These are phyloP conservation scores for Hemicrepidius hirtus DNA, from an alignment of 2,888 invertebrate genomes.

Conservation along the genomic window DNA sequence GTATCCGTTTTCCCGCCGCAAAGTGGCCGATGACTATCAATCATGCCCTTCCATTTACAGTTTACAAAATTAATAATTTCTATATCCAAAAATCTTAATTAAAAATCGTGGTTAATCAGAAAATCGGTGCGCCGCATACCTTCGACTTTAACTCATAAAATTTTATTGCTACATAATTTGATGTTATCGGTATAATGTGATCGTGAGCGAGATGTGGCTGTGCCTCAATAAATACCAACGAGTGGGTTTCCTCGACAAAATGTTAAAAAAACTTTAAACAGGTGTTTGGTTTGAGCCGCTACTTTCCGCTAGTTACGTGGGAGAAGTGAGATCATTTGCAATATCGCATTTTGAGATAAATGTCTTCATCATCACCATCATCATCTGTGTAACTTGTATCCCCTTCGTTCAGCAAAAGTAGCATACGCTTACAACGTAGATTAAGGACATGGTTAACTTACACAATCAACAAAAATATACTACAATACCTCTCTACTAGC, in stretches of 20 bases:
- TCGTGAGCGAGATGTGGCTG: conserved; percentile 52
- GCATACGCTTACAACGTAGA: too few species aligned
- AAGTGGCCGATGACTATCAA: conserved; percentile 20
- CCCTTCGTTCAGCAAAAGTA: background rate
- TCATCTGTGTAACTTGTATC: background rate
- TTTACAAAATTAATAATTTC: conserved; percentile 46
- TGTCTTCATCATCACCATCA: conserved; percentile 14
- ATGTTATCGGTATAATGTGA: conserved; percentile 64
- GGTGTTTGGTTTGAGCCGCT: conserved; percentile 33
- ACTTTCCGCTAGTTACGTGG: conserved; percentile 27
- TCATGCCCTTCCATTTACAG: conserved; percentile 34
- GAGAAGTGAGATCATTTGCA: conserved; percentile 33
- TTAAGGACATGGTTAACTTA: too few species aligned
- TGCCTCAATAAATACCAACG: conserved; percentile 34
- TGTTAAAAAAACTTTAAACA: conserved; percentile 24
- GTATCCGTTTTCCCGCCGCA: conserved; percentile 5
- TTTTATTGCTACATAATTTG: conserved; percentile 65
- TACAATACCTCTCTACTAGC: too few species aligned
- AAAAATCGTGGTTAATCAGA: conserved; percentile 44
- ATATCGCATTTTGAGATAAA: conserved; percentile 18
- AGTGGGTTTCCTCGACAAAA: conserved; percentile 24
- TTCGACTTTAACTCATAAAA: conserved; percentile 60
- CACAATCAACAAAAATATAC: too few species aligned
- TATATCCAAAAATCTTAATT: conserved; percentile 51
- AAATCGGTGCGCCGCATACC: conserved; percentile 44